phyloP scores from a whole-genome alignment of 2,113 vertebrate genomes.

The Platysteira castanea region DNA sequence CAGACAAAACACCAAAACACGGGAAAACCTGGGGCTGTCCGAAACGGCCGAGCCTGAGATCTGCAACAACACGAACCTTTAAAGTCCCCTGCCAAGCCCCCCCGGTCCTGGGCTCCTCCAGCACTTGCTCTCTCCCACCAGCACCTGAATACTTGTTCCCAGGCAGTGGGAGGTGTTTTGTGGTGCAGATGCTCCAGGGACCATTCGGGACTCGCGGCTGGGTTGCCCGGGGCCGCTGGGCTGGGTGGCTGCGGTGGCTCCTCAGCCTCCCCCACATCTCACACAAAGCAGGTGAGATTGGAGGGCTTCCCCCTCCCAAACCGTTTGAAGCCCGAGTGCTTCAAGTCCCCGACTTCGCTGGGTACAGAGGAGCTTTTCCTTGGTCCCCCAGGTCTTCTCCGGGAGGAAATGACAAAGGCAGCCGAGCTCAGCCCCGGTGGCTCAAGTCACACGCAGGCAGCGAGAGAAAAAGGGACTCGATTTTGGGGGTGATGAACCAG shows the following conservation, averaged over 20 bases:
- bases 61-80: rapidly evolving
- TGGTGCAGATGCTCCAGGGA: background rate
- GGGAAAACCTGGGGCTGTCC: rapidly evolving
- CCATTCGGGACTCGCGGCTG: background rate
- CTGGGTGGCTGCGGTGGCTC: background rate
- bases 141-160: no score
- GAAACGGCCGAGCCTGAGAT: rapidly evolving
- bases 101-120: background rate
- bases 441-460: background rate
- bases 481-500: background rate
- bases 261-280: background rate
- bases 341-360: background rate
- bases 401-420: background rate
- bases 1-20: background rate
- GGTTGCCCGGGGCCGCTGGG: rapidly evolving
- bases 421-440: background rate
- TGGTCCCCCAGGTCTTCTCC: background rate
- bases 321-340: background rate
- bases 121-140: no score
- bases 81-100: background rate
- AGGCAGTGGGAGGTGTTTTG: background rate
- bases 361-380: background rate
- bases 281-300: background rate
- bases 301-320: background rate
- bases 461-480: background rate